Evolutionary conservation across 1,140 invertebrate genomes (phyloP).

Genomic region (Zophobas morio): DNA sequence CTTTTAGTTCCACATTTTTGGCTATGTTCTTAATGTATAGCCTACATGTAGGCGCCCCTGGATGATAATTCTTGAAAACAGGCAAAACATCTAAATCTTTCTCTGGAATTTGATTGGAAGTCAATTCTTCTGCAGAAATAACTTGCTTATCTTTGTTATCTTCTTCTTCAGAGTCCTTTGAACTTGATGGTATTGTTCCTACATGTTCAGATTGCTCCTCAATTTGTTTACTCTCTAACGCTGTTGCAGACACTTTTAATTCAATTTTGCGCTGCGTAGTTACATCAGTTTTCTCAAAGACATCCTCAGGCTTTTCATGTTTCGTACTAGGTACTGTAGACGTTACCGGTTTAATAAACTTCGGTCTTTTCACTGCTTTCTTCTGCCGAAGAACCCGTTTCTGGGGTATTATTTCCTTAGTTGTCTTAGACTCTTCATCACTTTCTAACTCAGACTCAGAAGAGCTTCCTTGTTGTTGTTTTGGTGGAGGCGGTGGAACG

Average conservation of each 20-base stretch:
- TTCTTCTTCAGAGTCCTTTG: constrained; percentile 57
- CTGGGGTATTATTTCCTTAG: constrained; percentile 68
- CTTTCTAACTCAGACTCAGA: constrained; percentile 88
- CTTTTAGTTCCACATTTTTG: constrained; percentile 82
- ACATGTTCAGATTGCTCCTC: constrained; percentile 56
- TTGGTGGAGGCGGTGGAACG: neutral
- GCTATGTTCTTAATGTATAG: constrained; percentile 95
- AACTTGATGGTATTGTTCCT: constrained; percentile 26
- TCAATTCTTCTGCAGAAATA: constrained; percentile 79
- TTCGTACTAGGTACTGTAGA: constrained; percentile 65
- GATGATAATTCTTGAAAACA: constrained; percentile 90
- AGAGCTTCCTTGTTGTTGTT: constrained; percentile 51
- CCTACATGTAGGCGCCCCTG: constrained; percentile 84
- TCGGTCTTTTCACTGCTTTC: constrained; percentile 76
- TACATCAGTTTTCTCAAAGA: constrained; percentile 76
- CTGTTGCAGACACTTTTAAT: constrained; percentile 71
- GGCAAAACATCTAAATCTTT: constrained; percentile 84
- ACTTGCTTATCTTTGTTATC: constrained; percentile 64
- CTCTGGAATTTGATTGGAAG: constrained; percentile 77
- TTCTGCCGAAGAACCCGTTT: constrained; percentile 75
- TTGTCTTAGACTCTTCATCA: constrained; percentile 71
- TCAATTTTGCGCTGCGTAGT: constrained; percentile 76
- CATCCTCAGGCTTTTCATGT: constrained; percentile 73
- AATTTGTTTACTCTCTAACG: constrained; percentile 44
- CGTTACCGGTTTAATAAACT: constrained; percentile 71